These are phyloP conservation scores for Orycteropus afer DNA, from an alignment of 2,113 vertebrate genomes.

Conservation along the genomic window DNA sequence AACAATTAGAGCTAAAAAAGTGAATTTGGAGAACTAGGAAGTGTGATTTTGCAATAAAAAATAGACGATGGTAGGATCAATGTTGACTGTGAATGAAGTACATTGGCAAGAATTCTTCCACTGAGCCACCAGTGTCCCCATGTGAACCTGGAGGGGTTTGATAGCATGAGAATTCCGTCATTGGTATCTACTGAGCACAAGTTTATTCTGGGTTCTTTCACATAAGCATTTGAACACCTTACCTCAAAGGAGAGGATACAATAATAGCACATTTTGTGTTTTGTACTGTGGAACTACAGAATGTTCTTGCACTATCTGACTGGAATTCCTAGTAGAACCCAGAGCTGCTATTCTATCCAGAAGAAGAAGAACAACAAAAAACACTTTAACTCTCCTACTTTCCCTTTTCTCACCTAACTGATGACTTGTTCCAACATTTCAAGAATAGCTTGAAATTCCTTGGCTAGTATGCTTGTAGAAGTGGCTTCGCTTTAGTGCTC, in stretches of 20 bases:
- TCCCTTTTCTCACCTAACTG: neutral
- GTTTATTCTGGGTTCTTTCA: neutral
- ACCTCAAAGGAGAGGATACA: neutral
- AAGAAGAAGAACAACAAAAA: neutral
- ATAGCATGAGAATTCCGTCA: neutral
- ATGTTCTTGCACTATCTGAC: neutral
- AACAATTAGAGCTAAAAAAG: neutral
- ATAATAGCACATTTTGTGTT: neutral
- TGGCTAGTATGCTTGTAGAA: accelerated
- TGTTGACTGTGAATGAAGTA: neutral
- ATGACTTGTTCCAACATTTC: neutral
- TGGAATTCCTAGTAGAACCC: neutral
- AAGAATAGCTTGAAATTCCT: neutral
- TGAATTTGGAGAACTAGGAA: neutral
- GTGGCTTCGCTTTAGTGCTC: accelerated
- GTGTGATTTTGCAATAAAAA: neutral
- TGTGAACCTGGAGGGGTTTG: neutral
- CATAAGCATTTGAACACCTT: neutral
- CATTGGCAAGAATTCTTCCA: no score
- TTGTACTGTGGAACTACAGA: neutral
- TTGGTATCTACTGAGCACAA: neutral
- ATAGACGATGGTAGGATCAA: neutral
- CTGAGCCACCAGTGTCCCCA: no score
- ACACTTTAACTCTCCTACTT: neutral
- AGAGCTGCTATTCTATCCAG: neutral